phyloP scores from a whole-genome alignment of 2,888 invertebrate genomes.

The Temnothorax rugatulus region DNA sequence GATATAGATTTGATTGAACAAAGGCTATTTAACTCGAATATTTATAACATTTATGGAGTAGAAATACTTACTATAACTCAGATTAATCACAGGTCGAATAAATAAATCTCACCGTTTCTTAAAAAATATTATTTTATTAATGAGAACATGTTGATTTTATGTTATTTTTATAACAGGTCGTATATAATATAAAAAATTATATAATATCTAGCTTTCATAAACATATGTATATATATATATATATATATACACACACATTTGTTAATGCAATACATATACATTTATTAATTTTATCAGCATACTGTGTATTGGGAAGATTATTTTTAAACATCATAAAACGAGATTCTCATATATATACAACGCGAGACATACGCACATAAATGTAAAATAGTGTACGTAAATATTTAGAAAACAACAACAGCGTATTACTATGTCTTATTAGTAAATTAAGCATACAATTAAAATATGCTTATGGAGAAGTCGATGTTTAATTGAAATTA shows the following conservation, averaged over 20 bases:
- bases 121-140: constrained; percentile 27
- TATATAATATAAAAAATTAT: background rate
- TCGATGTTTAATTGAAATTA: background rate
- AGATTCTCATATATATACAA: background rate
- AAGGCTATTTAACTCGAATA: background rate
- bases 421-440: background rate
- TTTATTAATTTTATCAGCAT: background rate
- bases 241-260: background rate
- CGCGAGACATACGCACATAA: background rate
- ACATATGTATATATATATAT: background rate
- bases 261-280: background rate
- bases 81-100: background rate
- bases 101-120: background rate
- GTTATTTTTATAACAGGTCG: background rate
- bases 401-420: background rate
- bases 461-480: constrained; percentile 8
- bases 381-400: background rate
- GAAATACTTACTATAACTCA: background rate
- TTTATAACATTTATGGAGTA: background rate
- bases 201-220: background rate
- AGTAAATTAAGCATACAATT: background rate
- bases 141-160: background rate
- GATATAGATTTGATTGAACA: too few species aligned
- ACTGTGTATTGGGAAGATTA: background rate
- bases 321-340: background rate